Evolutionary conservation across 2,113 vertebrate genomes (phyloP).

Genomic region (Platysternon megacephalum): DNA sequence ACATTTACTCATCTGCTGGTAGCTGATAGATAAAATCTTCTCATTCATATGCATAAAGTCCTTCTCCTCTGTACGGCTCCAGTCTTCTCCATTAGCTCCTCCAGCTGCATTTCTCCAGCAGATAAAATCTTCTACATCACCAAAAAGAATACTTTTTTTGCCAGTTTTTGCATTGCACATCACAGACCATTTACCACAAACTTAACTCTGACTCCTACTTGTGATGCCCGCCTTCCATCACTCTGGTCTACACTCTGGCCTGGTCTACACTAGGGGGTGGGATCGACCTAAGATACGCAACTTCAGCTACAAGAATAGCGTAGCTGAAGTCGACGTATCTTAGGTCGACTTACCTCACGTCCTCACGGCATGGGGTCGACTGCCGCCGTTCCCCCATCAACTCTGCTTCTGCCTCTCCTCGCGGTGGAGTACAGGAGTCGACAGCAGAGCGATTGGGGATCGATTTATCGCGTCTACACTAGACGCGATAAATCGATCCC

Average conservation of each 20-base stretch:
- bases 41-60: background rate
- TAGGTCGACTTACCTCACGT: too few species aligned
- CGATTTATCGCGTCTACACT: too few species aligned
- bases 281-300: too few species aligned
- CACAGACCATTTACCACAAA: background rate
- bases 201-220: background rate
- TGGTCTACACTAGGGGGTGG: too few species aligned
- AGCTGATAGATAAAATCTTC: background rate
- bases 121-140: background rate
- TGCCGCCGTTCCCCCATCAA: too few species aligned
- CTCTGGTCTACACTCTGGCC: background rate
- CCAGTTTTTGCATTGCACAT: background rate
- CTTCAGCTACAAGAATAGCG: too few species aligned
- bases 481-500: too few species aligned
- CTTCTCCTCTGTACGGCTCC: background rate
- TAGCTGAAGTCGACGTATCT: too few species aligned
- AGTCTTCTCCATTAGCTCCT: background rate
- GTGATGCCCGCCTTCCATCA: constrained; percentile 33
- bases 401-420: too few species aligned
- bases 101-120: accelerated
- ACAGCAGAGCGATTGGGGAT: too few species aligned
- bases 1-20: background rate
- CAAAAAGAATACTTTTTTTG: background rate
- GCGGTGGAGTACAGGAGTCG: too few species aligned
- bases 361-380: too few species aligned